These are phyloP conservation scores for Brachirus orientalis DNA, from an alignment of 2,113 vertebrate genomes.

Conservation along the genomic window DNA sequence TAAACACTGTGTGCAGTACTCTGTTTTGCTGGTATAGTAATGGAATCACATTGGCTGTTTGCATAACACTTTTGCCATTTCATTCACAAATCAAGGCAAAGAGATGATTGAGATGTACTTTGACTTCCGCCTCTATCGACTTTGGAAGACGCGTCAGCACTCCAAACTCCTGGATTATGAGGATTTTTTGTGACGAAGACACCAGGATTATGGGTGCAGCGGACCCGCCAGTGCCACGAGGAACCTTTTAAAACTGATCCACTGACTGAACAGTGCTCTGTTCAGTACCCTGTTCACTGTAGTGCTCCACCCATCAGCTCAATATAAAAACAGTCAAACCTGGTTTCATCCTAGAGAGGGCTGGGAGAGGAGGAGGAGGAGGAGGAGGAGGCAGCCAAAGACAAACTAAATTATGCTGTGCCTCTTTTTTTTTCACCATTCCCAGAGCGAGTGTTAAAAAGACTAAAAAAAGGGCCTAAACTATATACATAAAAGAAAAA, in stretches of 20 bases:
- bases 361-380: constrained; percentile 38
- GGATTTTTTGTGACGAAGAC: constrained; percentile 84
- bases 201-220: constrained; percentile 1
- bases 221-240: constrained; percentile 34
- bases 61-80: constrained; percentile 6
- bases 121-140: constrained; percentile 96
- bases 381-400: constrained; percentile 12
- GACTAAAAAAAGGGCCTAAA: constrained; percentile 10
- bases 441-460: constrained; percentile 22
- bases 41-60: not conserved
- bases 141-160: constrained; percentile 98
- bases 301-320: constrained; percentile 29
- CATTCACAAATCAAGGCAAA: constrained; percentile 84
- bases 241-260: constrained; percentile 36
- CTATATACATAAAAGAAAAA: not conserved
- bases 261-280: constrained; percentile 40
- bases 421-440: constrained; percentile 34
- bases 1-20: not conserved
- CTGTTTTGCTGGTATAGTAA: too few relatives aligned
- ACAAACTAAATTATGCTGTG: constrained; percentile 13
- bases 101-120: constrained; percentile 98
- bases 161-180: constrained; percentile 96
- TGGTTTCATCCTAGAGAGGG: constrained; percentile 59
- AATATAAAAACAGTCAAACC: constrained; percentile 47
- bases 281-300: too few relatives aligned